A percentile compares a stretch with the other conserved stretches of the same genome.
Evolutionary conservation across 2,797 vertebrate genomes (phyloP).

Genomic region (Sebastes oblongus): DNA sequence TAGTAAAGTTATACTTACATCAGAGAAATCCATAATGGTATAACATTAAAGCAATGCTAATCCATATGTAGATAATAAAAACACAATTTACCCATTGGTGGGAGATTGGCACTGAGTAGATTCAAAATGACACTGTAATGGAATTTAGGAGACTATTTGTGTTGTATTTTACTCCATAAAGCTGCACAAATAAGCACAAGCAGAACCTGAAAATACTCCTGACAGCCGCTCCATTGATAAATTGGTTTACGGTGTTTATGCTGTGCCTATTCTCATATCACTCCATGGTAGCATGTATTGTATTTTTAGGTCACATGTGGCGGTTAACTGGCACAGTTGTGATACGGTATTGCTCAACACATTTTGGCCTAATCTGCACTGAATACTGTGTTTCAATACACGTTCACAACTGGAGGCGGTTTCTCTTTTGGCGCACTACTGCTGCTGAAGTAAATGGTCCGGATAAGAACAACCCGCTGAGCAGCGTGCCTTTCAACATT

Average conservation of each 20-base stretch:
- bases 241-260: neutral
- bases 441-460: neutral
- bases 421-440: neutral
- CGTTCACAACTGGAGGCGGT: neutral
- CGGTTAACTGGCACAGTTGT: neutral
- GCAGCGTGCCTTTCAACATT: neutral
- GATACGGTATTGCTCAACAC: neutral
- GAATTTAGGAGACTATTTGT: neutral
- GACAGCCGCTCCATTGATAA: neutral
- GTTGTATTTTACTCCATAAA: neutral
- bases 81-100: neutral
- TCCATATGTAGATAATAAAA: neutral
- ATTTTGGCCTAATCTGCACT: neutral
- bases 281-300: neutral
- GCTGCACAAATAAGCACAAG: neutral
- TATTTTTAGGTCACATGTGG: neutral
- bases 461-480: slow-evolving; percentile 13
- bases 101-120: neutral
- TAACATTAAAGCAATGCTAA: neutral
- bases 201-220: neutral
- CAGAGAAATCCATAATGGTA: neutral
- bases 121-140: neutral
- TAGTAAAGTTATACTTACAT: neutral
- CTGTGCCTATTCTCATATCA: neutral
- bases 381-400: neutral